Evolutionary conservation across 2,797 vertebrate genomes (phyloP).

Genomic region (Rhynchonycteris naso): DNA sequence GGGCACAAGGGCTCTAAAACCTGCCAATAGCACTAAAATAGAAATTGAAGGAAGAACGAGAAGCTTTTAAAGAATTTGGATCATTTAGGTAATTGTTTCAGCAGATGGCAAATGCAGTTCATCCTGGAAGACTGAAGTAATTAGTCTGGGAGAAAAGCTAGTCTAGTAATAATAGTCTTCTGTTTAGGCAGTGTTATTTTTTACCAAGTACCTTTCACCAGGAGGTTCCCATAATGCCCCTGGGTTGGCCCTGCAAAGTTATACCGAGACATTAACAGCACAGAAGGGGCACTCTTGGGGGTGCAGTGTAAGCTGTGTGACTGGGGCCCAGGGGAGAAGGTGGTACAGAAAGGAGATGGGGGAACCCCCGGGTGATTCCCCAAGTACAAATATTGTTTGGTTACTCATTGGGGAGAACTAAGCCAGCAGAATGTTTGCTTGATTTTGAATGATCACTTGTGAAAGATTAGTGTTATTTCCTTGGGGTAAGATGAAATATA

Average conservation of each 20-base stretch:
- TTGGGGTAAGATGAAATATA: not conserved
- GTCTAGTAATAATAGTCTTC: not conserved
- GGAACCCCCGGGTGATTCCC: not conserved
- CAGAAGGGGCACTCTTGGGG: accelerated
- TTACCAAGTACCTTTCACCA: not conserved
- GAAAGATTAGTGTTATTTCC: not conserved
- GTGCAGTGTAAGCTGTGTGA: accelerated
- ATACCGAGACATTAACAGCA: accelerated
- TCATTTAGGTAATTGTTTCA: slow-evolving; percentile 29
- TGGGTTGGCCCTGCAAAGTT: accelerated
- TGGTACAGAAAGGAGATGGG: accelerated
- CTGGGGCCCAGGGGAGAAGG: not conserved
- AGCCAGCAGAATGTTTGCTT: not conserved
- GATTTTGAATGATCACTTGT: not conserved
- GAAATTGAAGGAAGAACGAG: not conserved
- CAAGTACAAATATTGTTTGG: not conserved
- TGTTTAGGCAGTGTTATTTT: not conserved
- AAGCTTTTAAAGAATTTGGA: not conserved
- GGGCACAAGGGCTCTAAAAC: not conserved
- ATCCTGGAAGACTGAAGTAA: slow-evolving; percentile 22
- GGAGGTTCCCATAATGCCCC: not conserved
- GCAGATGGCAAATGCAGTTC: slow-evolving; percentile 57
- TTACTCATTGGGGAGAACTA: not conserved
- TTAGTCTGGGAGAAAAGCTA: not conserved
- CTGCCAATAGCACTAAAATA: not conserved